Conservation (phyloP, 2,888 invertebrate genomes). For the Sarcophaga rosellei region DNA sequence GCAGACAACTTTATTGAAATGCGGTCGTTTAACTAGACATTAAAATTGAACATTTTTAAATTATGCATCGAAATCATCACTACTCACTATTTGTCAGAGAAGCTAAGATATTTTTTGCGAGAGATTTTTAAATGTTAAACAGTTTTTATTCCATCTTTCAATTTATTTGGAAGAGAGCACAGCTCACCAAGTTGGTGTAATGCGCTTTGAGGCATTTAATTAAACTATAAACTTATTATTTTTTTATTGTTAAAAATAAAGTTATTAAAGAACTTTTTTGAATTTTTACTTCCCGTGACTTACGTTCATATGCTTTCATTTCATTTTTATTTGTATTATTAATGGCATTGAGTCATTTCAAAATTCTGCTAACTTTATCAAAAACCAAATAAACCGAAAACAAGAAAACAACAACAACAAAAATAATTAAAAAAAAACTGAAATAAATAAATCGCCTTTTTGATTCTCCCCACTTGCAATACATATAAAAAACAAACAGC, state of each 20-base stretch:
- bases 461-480: background rate
- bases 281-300: background rate
- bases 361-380: slow-evolving; percentile 49
- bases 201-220: background rate
- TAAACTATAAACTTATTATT: background rate
- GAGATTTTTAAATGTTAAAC: background rate
- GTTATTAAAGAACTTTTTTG: background rate
- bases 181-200: background rate
- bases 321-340: background rate
- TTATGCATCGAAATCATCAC: slow-evolving; percentile 35
- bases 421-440: background rate
- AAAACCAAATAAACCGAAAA: slow-evolving; percentile 37
- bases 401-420: background rate
- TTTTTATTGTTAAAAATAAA: background rate
- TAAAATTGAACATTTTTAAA: slow-evolving; percentile 25
- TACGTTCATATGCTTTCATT: background rate
- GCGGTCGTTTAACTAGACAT: slow-evolving; percentile 53
- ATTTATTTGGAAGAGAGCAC: background rate
- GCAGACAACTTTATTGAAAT: slow-evolving; percentile 58
- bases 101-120: background rate
- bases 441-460: background rate
- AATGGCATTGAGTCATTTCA: slow-evolving; percentile 48
- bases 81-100: background rate
- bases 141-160: too few species aligned
- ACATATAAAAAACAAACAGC: background rate